A percentile compares a stretch with the other conserved stretches of the same genome.
Evolutionary conservation across 2,797 vertebrate genomes (phyloP).

Genomic region (Chaunax sp.): DNA sequence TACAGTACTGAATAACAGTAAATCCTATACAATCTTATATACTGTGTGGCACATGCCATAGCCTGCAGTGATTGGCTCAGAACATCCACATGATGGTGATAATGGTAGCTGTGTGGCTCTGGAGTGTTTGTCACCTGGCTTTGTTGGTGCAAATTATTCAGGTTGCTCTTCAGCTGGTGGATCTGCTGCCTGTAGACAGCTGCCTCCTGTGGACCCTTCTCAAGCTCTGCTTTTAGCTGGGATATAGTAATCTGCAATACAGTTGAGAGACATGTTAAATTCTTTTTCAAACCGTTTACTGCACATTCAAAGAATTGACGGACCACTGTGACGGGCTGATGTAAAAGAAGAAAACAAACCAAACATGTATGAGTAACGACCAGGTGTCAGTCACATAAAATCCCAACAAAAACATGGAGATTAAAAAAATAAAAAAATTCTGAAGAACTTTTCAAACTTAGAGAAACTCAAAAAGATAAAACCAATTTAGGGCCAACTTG

Average conservation of each 20-base stretch:
- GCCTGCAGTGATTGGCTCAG: conserved; percentile 8
- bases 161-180: conserved; percentile 88
- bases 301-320: conserved; percentile 23
- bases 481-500: conserved; percentile 31
- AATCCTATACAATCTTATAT: conserved; percentile 23
- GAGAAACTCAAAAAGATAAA: conserved; percentile 34
- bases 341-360: conserved; percentile 11
- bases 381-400: conserved; percentile 21
- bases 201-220: conserved; percentile 95
- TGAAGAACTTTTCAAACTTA: conserved; percentile 1
- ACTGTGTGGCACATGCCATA: not conserved
- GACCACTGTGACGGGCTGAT: conserved; percentile 7
- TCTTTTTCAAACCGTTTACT: not conserved
- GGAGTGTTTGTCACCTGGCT: conserved; percentile 85
- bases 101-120: not conserved
- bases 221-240: conserved; percentile 92
- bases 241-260: conserved; percentile 86
- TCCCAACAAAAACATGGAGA: conserved; percentile 11
- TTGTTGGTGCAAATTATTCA: conserved; percentile 91
- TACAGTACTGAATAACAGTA: no score
- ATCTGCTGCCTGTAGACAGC: conserved; percentile 94
- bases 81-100: not conserved
- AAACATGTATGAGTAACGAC: conserved; percentile 7
- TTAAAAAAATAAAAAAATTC: conserved; percentile 3
- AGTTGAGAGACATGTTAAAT: conserved; percentile 15